Evolutionary conservation across 2,888 invertebrate genomes (phyloP), one percentile per base, ranked within the genome.

Genomic region (Netelia inedita): DNA sequence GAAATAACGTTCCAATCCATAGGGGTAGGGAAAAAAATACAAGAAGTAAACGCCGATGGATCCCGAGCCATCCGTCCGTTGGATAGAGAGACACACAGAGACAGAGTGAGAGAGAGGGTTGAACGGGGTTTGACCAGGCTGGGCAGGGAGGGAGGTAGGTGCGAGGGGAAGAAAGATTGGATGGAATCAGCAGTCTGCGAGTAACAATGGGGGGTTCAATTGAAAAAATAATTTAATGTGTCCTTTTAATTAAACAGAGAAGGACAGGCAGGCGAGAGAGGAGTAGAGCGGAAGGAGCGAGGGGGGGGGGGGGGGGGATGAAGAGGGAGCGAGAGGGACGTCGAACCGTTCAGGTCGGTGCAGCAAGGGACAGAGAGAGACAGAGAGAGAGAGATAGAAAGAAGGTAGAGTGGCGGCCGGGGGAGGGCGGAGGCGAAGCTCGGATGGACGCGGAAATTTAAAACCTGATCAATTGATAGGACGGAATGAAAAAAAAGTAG

Each of bases 391-490:
- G 46, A 57, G 86, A 87, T 89, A 87, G 89, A 89, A 88, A 86
- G 86, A 85, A 85, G 87, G 85, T 87, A 89, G 85, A 89, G 89
- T 88, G 89, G 91, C 91, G 92, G 91, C 92, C 92, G 88, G 90
- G 69, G 57, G 68, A 75, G 82, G 72, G 43, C 59, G 83, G 82
- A 80, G 92, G 93, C 92, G 93, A 91, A 92, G 93, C 93, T 93
- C 93, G 93, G 93, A 93, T 93, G 93, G 93, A 93, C 93, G 93
- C 93, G 93, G 93, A 93, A 93, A 93, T 93, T 93, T 93, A 93
- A 93, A 93, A 93, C 93, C 93, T 93, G 93, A 93, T 93, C 93
- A 93, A 93, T 93, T 93, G 93, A 93, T 93, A 93, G 93, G 93
- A 93, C 91, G 93, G 92, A 93, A 93, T 93, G 93, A 93, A 78